A percentile compares a stretch with the other conserved stretches of the same genome.
Conservation (phyloP, 1,140 invertebrate species). For the Drosophila kohkoa region DNA sequence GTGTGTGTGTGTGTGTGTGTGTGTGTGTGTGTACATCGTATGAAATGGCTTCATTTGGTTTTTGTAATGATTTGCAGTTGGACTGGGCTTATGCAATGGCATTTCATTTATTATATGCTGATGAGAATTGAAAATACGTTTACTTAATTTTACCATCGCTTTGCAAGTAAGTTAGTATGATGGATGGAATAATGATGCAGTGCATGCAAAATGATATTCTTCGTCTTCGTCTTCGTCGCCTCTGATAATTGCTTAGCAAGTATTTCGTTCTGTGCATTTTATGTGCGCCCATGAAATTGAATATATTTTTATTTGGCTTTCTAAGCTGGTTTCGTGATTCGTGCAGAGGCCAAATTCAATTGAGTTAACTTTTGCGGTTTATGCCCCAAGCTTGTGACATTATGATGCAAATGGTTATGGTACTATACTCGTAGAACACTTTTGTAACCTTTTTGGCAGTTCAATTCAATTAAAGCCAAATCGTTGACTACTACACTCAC, state of each 20-base stretch:
- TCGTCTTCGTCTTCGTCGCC: too few relatives aligned
- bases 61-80: conserved; percentile 52
- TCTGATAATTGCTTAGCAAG: not conserved
- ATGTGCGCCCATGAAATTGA: conserved; percentile 10
- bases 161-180: too few relatives aligned
- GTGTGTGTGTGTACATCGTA: conserved; percentile 21
- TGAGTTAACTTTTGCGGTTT: conserved; percentile 62
- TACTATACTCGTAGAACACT: not conserved
- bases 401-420: conserved; percentile 51
- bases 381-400: conserved; percentile 42
- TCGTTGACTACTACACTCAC: conserved; percentile 20
- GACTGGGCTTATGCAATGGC: conserved; percentile 17
- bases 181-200: too few relatives aligned
- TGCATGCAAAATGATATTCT: too few relatives aligned
- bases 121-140: not conserved
- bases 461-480: conserved; percentile 59
- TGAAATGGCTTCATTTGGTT: conserved; percentile 71
- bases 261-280: conserved; percentile 29
- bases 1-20: too few relatives aligned
- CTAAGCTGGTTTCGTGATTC: conserved; percentile 3
- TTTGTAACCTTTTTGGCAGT: conserved; percentile 21
- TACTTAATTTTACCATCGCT: too few relatives aligned
- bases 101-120: conserved; percentile 35
- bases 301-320: conserved; percentile 11
- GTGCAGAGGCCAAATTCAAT: conserved; percentile 52